Evolutionary conservation across 2,888 invertebrate genomes (phyloP), one percentile per base, ranked within the genome.

Genomic region (Sisyra nigra): DNA sequence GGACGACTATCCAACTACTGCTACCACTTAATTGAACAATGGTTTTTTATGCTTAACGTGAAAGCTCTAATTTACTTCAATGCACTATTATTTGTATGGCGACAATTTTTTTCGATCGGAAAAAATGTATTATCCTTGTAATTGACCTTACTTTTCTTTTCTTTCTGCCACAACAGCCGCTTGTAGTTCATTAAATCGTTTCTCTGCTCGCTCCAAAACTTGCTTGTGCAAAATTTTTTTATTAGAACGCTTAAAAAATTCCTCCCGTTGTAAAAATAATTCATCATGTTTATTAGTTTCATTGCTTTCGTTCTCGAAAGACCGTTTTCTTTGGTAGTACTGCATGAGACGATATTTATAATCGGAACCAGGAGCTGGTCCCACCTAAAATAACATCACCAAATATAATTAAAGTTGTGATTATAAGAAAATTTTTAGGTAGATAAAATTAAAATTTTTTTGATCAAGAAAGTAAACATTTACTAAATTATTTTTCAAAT

Each of bases 291-390:
- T 11, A 3, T 18, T 7, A 17, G 37, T 18, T n/a, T 1, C 6
- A 29, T 36, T 37, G 7, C 14, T 24, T 15, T 42, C 15, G 3
- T 45, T 45, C 6, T 48, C 44, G 19, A 48, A 45, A 8, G 46
- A 49, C 8, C 43, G 45, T n/a, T 48, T 45, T 30, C 52, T 45
- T 45, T 57, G 58, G 17, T 53, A 52, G 40, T 56, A 59, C 13
- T 55, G 54, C 14, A 57, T 42, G 30, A 51, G 15, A 40, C 50
- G 47, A 3, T 52, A 49, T 39, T 54, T 49, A 31, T 56, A 51
- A 45, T 56, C 51, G 4, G 57, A 54, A 46, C 58, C 55, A 18
- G 58, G 53, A 32, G 49, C 47, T 18, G 55, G 50, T 13, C 46
- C 57, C 45, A 52, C 47, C 57, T 58, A 11, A 9, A 40, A 13